Evolutionary conservation across 2,888 invertebrate species (phyloP).

Genomic region (Leuctra nigra): DNA sequence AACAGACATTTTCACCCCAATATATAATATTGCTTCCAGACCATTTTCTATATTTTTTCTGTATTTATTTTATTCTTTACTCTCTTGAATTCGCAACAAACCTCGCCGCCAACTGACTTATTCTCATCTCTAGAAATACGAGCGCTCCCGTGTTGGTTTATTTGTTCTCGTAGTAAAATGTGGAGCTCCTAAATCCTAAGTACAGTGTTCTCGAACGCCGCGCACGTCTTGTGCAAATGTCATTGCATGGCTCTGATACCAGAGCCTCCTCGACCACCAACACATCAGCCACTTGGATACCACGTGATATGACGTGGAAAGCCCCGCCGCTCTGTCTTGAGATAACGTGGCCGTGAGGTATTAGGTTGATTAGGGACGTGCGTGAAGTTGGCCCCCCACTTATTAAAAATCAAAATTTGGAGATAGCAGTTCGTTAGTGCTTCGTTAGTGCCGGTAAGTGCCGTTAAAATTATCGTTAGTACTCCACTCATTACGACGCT

Average conservation of each 20-base stretch:
- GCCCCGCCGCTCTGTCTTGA: too few species aligned
- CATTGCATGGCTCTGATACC: conserved; percentile 1
- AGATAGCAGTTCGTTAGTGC: too few species aligned
- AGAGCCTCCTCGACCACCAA: too few species aligned
- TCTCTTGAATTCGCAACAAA: conserved; percentile 15
- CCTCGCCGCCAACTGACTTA: conserved; percentile 2
- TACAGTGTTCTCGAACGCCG: conserved; percentile 13
- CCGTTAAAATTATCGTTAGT: too few species aligned
- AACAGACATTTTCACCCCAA: conserved; percentile 20
- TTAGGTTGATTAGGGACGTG: too few species aligned
- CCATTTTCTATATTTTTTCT: conserved; percentile 16
- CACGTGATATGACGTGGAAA: too few species aligned
- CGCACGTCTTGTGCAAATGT: conserved; percentile 2
- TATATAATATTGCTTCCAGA: conserved; percentile 14
- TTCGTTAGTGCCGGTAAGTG: too few species aligned
- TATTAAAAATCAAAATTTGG: too few species aligned
- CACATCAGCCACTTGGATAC: too few species aligned
- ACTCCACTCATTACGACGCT: too few species aligned
- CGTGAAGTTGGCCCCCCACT: too few species aligned
- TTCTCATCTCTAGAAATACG: conserved; percentile 10
- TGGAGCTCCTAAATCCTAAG: conserved; percentile 14
- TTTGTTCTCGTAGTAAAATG: conserved; percentile 1
- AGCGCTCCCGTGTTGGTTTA: conserved; percentile 11
- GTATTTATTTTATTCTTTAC: neutral
- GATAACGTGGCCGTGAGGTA: too few species aligned